A percentile compares a stretch with the other conserved stretches of the same genome.
Conservation (phyloP, 2,113 vertebrate genomes). For the Scomber scombrus region DNA sequence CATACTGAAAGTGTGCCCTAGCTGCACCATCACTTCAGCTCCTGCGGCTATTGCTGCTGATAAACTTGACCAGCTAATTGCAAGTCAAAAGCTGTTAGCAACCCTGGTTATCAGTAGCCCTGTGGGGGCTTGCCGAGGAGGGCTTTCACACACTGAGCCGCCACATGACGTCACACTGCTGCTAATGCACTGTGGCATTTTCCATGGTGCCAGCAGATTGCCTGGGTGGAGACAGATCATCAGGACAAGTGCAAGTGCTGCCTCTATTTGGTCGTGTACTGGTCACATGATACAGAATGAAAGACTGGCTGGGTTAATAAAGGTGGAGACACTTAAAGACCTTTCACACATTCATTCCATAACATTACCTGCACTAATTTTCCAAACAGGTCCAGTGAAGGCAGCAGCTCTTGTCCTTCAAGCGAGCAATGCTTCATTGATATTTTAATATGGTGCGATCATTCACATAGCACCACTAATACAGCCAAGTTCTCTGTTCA, state of each 20-base stretch:
- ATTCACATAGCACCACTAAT: background rate
- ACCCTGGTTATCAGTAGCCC: conserved; percentile 70
- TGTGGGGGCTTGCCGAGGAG: conserved; percentile 67
- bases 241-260: conserved; percentile 50
- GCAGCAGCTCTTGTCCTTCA: conserved; percentile 39
- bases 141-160: conserved; percentile 66
- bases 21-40: conserved; percentile 50
- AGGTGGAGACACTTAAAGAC: conserved; percentile 48
- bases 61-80: conserved; percentile 83
- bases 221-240: conserved; percentile 71
- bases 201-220: conserved; percentile 77
- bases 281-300: conserved; percentile 31
- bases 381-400: conserved; percentile 10
- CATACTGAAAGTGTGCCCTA: background rate
- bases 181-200: conserved; percentile 80
- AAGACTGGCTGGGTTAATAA: conserved; percentile 45
- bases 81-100: conserved; percentile 83
- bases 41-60: conserved; percentile 67
- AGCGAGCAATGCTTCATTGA: background rate
- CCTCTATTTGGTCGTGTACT: background rate
- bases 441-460: conserved; percentile 8
- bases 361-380: conserved; percentile 60
- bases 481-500: background rate
- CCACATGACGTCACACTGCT: conserved; percentile 56
- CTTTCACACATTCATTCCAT: conserved; percentile 51